These are phyloP conservation scores for Tautogolabrus adspersus DNA, from an alignment of 2,113 vertebrate species.

Conservation along the genomic window DNA sequence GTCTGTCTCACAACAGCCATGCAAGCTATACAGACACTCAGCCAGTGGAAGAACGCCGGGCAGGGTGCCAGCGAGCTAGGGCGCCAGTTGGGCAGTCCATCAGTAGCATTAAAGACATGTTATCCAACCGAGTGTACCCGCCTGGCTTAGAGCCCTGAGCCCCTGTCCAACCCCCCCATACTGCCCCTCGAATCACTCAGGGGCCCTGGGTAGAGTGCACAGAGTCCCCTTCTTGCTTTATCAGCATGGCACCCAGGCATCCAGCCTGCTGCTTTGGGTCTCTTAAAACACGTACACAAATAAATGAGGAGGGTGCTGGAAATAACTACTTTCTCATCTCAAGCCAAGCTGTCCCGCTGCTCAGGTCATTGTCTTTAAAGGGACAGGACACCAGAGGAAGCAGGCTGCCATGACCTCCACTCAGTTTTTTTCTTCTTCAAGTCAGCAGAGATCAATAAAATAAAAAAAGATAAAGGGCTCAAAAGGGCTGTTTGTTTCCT, in stretches of 20 bases:
- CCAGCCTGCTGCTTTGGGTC: slow-evolving; percentile 54
- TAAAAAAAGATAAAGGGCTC: slow-evolving; percentile 53
- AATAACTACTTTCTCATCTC: slow-evolving; percentile 75
- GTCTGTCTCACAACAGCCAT: slow-evolving; percentile 51
- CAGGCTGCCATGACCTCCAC: slow-evolving; percentile 22
- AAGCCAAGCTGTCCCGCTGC: slow-evolving; percentile 64
- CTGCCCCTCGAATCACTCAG: slow-evolving; percentile 45
- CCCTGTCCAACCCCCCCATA: slow-evolving; percentile 56
- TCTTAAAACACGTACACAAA: slow-evolving; percentile 73
- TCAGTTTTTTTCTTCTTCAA: slow-evolving; percentile 1
- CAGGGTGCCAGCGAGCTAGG: slow-evolving; percentile 63
- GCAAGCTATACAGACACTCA: slow-evolving; percentile 54
- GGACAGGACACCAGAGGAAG: slow-evolving; percentile 37
- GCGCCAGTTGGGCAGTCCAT: slow-evolving; percentile 76
- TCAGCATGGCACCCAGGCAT: slow-evolving; percentile 69
- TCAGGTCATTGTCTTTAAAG: slow-evolving; percentile 76
- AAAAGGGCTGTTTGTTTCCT: slow-evolving; percentile 55
- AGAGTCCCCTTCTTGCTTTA: slow-evolving; percentile 66
- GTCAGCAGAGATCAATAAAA: slow-evolving; percentile 52
- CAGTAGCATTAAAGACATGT: slow-evolving; percentile 77
- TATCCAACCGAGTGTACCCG: slow-evolving; percentile 72
- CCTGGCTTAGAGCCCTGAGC: slow-evolving; percentile 72
- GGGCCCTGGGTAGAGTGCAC: slow-evolving; percentile 59
- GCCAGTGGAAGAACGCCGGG: slow-evolving; percentile 66
- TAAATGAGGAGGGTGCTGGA: slow-evolving; percentile 70